Percentiles rank a stretch among this genome's conserved stretches.
Evolutionary conservation across 1,140 invertebrate species (phyloP).

Genomic region (Diorhabda sublineata): DNA sequence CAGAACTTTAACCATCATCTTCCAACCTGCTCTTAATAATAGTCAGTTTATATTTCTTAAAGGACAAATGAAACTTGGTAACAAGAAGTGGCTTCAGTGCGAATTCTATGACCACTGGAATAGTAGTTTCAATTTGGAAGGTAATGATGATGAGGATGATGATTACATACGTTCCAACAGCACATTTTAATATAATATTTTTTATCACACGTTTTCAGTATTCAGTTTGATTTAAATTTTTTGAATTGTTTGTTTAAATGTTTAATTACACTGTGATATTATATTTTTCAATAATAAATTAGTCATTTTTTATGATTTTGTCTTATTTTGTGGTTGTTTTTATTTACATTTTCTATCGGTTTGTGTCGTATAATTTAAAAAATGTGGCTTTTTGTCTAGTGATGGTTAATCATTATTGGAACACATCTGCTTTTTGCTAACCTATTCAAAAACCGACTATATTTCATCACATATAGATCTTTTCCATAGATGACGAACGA

Average conservation of each 20-base stretch:
- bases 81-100: slow-evolving; percentile 82
- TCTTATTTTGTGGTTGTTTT: slow-evolving; percentile 10
- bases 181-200: slow-evolving; percentile 27
- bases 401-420: too few species aligned
- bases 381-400: too few species aligned
- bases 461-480: too few species aligned
- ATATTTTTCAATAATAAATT: slow-evolving; percentile 9
- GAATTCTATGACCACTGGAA: slow-evolving; percentile 78
- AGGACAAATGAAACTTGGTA: slow-evolving; percentile 80
- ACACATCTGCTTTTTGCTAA: too few species aligned
- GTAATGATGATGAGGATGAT: slow-evolving; percentile 50
- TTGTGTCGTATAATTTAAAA: too few species aligned
- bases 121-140: slow-evolving; percentile 73
- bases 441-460: too few species aligned
- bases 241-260: not conserved
- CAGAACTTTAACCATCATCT: too few species aligned
- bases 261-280: slow-evolving; percentile 1
- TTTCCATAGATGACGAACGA: too few species aligned
- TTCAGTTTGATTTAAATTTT: not conserved
- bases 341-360: not conserved
- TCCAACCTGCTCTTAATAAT: not conserved
- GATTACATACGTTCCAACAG: slow-evolving; percentile 32
- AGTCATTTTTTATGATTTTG: slow-evolving; percentile 1
- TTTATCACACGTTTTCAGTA: slow-evolving; percentile 16
- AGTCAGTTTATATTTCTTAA: slow-evolving; percentile 39